These are phyloP conservation scores for Nomada goodeniana DNA, from an alignment of 2,888 invertebrate species.

Conservation along the genomic window DNA sequence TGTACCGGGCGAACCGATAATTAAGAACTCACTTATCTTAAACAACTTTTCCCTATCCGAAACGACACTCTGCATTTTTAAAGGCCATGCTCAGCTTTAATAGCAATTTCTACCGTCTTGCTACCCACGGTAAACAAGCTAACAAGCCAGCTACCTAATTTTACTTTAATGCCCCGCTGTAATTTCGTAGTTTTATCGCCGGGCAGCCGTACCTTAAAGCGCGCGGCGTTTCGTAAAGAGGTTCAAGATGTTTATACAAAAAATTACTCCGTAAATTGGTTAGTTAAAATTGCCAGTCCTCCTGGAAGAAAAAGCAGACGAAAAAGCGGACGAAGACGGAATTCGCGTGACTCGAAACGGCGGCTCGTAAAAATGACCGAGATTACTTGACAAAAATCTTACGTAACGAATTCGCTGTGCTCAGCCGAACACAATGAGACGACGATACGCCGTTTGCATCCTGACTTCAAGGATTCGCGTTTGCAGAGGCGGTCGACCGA, in stretches of 20 bases:
- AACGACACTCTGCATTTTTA: background rate
- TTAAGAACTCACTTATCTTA: background rate
- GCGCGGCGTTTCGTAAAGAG: background rate
- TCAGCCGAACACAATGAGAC: conserved; percentile 71
- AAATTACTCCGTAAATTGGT: background rate
- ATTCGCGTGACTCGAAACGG: conserved; percentile 20
- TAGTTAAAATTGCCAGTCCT: background rate
- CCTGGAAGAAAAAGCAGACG: background rate
- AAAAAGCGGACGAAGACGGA: conserved; percentile 1
- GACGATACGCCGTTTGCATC: conserved; percentile 66
- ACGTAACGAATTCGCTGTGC: conserved; percentile 68
- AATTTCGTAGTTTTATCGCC: background rate
- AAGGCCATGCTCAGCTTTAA: background rate
- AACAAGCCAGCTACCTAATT: background rate
- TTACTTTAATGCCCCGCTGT: background rate
- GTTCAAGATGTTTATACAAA: background rate
- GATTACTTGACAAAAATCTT: conserved; percentile 65
- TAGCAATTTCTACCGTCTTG: background rate
- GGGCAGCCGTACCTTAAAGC: background rate
- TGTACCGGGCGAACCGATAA: no score
- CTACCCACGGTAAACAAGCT: background rate
- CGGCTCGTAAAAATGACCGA: conserved; percentile 32
- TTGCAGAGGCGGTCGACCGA: conserved; percentile 43
- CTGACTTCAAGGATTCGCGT: conserved; percentile 66
- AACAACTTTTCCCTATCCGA: background rate